A percentile compares a stretch with the other conserved stretches of the same genome.
phyloP scores from a whole-genome alignment of 2,888 invertebrate genomes.

The Macrosiphum euphorbiae region DNA sequence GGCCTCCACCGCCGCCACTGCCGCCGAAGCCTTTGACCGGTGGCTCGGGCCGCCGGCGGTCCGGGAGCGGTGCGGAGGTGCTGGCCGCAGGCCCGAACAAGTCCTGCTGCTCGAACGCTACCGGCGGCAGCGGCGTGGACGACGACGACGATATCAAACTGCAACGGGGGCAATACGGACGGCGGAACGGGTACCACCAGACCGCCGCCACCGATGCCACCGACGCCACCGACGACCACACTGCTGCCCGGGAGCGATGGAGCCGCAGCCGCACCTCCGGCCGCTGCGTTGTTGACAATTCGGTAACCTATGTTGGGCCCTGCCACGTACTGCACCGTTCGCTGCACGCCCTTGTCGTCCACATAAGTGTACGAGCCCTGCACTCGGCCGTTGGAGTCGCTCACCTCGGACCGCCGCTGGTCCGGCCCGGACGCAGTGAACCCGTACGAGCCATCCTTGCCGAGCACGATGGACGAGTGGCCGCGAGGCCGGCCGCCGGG shows the following conservation, averaged over 20 bases:
- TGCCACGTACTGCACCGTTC: conserved; percentile 83
- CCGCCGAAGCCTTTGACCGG: neutral
- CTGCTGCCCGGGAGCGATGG: conserved; percentile 68
- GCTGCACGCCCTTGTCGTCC: conserved; percentile 83
- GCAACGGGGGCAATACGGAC: conserved; percentile 52
- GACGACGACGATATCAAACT: conserved; percentile 68
- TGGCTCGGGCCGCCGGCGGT: conserved; percentile 50
- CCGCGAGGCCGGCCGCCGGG: conserved; percentile 74
- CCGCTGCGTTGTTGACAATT: conserved; percentile 74
- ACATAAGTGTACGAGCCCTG: conserved; percentile 83
- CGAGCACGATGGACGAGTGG: conserved; percentile 80
- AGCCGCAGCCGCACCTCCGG: conserved; percentile 68
- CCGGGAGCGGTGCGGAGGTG: conserved; percentile 54
- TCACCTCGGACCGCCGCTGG: conserved; percentile 81
- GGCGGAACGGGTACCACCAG: conserved; percentile 60
- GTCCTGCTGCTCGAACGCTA: conserved; percentile 67
- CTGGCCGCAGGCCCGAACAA: conserved; percentile 57
- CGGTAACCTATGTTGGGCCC: conserved; percentile 85
- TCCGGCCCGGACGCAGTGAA: conserved; percentile 80
- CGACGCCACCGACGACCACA: neutral
- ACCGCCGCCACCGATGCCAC: neutral
- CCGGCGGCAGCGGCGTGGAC: conserved; percentile 69
- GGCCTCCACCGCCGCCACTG: neutral
- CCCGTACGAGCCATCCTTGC: conserved; percentile 81
- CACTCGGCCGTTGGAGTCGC: conserved; percentile 80